These are phyloP conservation scores for Hypotaenidia philippensis DNA, from an alignment of 2,797 vertebrate genomes.

Conservation along the genomic window DNA sequence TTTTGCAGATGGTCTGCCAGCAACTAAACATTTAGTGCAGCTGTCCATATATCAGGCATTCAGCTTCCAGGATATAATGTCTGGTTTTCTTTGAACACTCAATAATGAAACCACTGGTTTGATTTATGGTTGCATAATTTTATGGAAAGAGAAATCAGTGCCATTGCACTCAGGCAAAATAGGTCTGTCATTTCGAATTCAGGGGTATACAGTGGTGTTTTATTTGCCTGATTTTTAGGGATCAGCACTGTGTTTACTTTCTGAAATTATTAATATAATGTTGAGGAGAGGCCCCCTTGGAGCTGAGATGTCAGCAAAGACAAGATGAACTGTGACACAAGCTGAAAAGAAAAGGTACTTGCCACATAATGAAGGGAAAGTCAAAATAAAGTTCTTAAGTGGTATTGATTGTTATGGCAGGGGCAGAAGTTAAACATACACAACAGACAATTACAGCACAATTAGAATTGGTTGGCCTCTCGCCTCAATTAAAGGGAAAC, in stretches of 20 bases:
- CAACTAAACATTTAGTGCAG: not conserved
- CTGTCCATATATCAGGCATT: not conserved
- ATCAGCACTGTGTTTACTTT: not conserved
- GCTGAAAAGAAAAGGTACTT: not conserved
- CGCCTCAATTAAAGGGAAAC: not conserved
- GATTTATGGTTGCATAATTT: not conserved
- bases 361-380: not conserved
- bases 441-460: not conserved
- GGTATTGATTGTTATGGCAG: not conserved
- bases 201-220: not conserved
- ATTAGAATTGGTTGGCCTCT: not conserved
- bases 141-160: not conserved
- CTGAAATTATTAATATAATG: not conserved
- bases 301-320: not conserved
- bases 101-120: not conserved
- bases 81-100: not conserved
- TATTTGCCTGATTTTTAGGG: not conserved
- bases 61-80: not conserved
- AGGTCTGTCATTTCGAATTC: not conserved
- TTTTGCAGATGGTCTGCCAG: constrained; percentile 10
- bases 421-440: not conserved
- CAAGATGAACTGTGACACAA: not conserved
- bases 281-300: not conserved
- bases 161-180: not conserved
- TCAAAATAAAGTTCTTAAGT: not conserved